Base-by-base conservation (phyloP, 2,113 vertebrate genomes). In the Xiphorhynchus elegans region DNA sequence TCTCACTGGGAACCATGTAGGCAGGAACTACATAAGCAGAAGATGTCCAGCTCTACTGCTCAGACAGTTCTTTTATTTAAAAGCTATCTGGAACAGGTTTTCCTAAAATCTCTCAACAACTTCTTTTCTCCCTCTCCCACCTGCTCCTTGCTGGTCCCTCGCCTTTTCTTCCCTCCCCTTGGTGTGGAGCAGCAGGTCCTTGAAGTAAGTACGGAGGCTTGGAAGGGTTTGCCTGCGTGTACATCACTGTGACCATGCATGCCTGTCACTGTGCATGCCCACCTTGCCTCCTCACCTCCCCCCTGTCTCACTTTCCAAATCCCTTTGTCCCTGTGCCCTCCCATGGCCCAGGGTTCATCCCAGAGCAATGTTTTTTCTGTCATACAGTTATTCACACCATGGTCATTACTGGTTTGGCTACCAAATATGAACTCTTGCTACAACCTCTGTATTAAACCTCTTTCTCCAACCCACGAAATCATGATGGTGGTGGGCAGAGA, bases 111-210 rank as follows among this genome's bases (percentile, higher is more conserved):
- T 97, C 69, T 97, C 90, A 47, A 93, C 97, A 47, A 93, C 97
- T 83, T 97, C 94, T 97, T 96, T 97, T 96, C 79, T 96, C 86
- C 97, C 1, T 2, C 92, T 90, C 93, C 91, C 76, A 93, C 89
- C 96, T 86, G 84, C 93, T 92, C 96, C 55, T 74, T 91, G 87
- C 96, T 96, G 96, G 92, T 96, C 97, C 95, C 97, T 95, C 23
- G 81, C 91, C 90, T 94, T 96, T 96, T 94, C 89, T 81, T 94
- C 81, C 96, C 75, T 87, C 90, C 96, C 90, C 63, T 96, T 85
- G 97, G 84, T 96, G 92, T 91, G 98, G 98, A 99, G 99, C 99
- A 99, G 99, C 99, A 99, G 98, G 98, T 98, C 95, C 98, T 99
- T 95, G 99, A 99, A 99, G 99, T 99, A 99, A 99, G 99, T 99